A percentile compares a stretch with the other conserved stretches of the same genome.
Conservation (phyloP, 1,140 invertebrate species). For the Drosophila kurseongensis region DNA sequence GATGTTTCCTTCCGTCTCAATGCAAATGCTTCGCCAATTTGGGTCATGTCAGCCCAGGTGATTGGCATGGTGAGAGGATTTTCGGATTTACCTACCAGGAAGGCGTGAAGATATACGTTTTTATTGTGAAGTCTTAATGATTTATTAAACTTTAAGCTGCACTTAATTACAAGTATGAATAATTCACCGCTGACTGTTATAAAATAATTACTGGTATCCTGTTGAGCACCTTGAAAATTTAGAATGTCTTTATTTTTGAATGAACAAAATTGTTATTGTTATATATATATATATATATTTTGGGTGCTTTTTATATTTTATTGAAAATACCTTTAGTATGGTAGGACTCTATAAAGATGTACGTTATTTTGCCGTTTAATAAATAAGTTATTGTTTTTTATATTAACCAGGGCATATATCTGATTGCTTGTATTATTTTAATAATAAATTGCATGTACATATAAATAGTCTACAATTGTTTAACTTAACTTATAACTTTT, state of each 20-base stretch:
- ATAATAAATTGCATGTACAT: too few relatives aligned
- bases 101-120: neutral
- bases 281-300: too few relatives aligned
- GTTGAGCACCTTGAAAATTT: neutral
- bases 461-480: too few relatives aligned
- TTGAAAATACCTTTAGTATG: too few relatives aligned
- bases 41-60: constrained; percentile 34
- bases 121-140: neutral
- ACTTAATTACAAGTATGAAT: neutral
- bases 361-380: too few relatives aligned
- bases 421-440: too few relatives aligned
- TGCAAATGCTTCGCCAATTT: constrained; percentile 17
- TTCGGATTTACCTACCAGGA: constrained; percentile 10
- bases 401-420: too few relatives aligned
- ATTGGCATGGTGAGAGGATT: constrained; percentile 32
- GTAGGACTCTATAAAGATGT: too few relatives aligned
- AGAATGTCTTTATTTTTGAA: too few relatives aligned
- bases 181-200: neutral
- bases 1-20: constrained; percentile 36
- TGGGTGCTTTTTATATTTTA: neutral
- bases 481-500: too few relatives aligned
- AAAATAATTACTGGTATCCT: neutral
- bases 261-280: too few relatives aligned
- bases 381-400: too few relatives aligned
- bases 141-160: neutral